phyloP scores from a whole-genome alignment of 2,797 vertebrate species.

The Rhabdomys pumilio region DNA sequence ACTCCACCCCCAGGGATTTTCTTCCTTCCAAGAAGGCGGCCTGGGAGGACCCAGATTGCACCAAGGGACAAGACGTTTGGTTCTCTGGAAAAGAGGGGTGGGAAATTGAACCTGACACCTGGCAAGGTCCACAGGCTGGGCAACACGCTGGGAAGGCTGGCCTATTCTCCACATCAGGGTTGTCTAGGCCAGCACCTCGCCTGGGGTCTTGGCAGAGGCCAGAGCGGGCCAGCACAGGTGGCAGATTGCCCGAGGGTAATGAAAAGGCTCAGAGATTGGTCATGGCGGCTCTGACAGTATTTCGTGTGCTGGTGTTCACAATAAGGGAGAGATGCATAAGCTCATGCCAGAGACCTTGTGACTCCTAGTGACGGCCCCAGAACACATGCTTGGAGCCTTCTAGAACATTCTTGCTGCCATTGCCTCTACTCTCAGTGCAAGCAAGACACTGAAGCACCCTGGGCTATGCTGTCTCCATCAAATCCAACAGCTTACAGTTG shows the following conservation, averaged over 20 bases:
- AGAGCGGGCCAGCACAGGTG: slow-evolving; percentile 37
- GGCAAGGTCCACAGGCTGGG: slow-evolving; percentile 68
- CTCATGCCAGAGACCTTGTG: not conserved
- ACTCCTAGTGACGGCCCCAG: not conserved
- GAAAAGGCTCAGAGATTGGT: slow-evolving; percentile 78
- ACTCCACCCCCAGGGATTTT: slow-evolving; percentile 20
- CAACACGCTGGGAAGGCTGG: slow-evolving; percentile 36
- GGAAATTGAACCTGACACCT: slow-evolving; percentile 86
- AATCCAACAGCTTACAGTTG: not conserved
- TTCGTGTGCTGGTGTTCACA: slow-evolving; percentile 76
- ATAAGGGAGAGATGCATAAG: not conserved
- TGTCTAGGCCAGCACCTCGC: slow-evolving; percentile 40
- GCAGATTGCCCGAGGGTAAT: slow-evolving; percentile 81
- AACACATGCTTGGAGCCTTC: not conserved
- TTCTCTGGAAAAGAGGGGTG: slow-evolving; percentile 64
- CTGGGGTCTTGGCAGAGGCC: slow-evolving; percentile 26
- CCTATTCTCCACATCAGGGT: not conserved
- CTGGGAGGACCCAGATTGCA: slow-evolving; percentile 71
- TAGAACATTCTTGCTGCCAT: not conserved
- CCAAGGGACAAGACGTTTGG: slow-evolving; percentile 67
- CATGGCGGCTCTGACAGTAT: slow-evolving; percentile 12
- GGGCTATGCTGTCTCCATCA: not conserved
- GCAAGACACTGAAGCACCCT: not conserved
- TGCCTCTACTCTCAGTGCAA: not conserved
- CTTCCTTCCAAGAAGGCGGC: slow-evolving; percentile 61